Evolutionary conservation across 2,888 invertebrate species (phyloP), one percentile per base, ranked within the genome.

Genomic region (Polydrusus tereticollis): DNA sequence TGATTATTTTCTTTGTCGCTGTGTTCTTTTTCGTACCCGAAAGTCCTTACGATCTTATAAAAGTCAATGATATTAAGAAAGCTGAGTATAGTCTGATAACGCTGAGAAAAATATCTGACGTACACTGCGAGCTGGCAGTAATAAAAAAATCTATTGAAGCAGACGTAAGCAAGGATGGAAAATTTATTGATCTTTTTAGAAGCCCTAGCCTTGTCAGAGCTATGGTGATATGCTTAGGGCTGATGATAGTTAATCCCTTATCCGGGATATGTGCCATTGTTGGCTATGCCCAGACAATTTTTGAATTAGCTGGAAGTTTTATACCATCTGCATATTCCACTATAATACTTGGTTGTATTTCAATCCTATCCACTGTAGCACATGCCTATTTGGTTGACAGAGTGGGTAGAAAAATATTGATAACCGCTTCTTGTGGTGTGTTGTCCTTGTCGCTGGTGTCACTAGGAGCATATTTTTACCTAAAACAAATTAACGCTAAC

Each of bases 301-400:
- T 77, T 60, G 52, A 77, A 1, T 88, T 88, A 0, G 91, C 95
- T 0, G 90, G 91, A 2, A 89, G 90, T 0, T 81, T 86, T 12
- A 33, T 80, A 7, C 72, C 90, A 47, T 86, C 92, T 0, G 88
- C 89, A 1, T 80, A 90, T 23, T 90, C 92, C 0, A 91, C 94
- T 12, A 95, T 96, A 65, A 90, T 95, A 57, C 89, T 96, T 65
- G 91, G 93, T 10, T 82, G 86, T 16, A 93, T 95, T 0, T 94
- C 95, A 87, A 87, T 95, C 21, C 78, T 88, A 0, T 91, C 93
- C 0, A 94, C 95, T 0, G 87, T 86, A 29, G 86, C 92, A n/a
- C 93, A 94, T 0, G 93, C 94, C 0, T 78, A 92, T 7, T 88
- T 94, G 20, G 94, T 93, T 63, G 95, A 95, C 84, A 87, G 90